Evolutionary conservation across 2,113 vertebrate species (phyloP), one percentile per base, ranked within the genome.

Genomic region (Centropus bengalensis): DNA sequence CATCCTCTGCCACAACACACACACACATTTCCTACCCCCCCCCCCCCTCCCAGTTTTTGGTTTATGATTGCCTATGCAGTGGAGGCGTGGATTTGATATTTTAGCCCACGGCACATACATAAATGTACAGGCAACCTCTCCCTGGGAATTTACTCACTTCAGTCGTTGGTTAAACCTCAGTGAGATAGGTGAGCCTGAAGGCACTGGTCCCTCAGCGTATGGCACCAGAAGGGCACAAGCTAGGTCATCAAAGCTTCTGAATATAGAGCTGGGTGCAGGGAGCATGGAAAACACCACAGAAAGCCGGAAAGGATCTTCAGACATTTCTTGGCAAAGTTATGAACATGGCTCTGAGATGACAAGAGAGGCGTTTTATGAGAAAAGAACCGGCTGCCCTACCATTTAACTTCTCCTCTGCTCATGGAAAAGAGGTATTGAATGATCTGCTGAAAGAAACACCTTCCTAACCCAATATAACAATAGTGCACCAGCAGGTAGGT

Each of bases 191-290:
- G 71, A 82, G 27, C 7, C 11, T 18, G 44, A 33, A 73, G 15
- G 18, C 47, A 38, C 15, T 14, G 32, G 12, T 8, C 12, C 52
- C 23, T 14, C 45, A n/a, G 27, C 2, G 14, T 14, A 24, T 0
- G 1, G 9, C 30, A 33, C 21, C 38, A 49, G 42, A 82, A 58
- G 14, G 14, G 19, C 36, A 7, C 51, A 64, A 24, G 38, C 12
- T 38, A 24, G 19, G 66, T 59, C 24, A 51, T 42, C 52, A 28
- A 54, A 64, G 32, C 28, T 52, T 79, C 70, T 52, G 17, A 67
- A 47, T 14, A 71, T 6, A 51, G 42, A 45, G 40, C 26, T 68
- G 20, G 9, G 23, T 55, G 12, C 12, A 58, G 21, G 5, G 6
- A 91, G 23, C 44, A 63, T 5, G 3, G 47, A 44, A 90, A 91